Evolutionary conservation across 2,113 vertebrate species (phyloP).

Genomic region (Nothocercus nigrocapillus): DNA sequence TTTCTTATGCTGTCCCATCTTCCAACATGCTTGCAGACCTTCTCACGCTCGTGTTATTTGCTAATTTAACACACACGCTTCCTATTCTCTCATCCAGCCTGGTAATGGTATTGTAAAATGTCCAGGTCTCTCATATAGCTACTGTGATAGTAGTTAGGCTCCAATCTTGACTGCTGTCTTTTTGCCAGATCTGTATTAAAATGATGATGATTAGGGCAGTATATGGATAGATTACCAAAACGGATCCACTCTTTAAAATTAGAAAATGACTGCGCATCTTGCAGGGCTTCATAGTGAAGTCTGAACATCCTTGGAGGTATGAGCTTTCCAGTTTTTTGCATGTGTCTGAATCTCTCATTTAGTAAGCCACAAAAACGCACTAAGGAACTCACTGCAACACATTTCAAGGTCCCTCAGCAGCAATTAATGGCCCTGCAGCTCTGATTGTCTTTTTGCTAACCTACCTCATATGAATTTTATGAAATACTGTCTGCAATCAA

Average conservation of each 20-base stretch:
- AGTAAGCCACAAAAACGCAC: not conserved
- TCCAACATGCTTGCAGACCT: not conserved
- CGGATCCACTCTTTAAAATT: not conserved
- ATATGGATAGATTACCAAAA: not conserved
- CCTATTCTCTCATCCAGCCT: not conserved
- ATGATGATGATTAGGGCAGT: not conserved
- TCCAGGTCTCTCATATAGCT: not conserved
- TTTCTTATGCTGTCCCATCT: not conserved
- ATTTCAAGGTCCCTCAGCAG: not conserved
- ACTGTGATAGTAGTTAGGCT: not conserved
- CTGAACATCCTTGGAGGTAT: not conserved
- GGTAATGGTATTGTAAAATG: not conserved
- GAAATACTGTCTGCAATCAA: not conserved
- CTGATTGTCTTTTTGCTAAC: not conserved
- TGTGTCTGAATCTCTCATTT: not conserved
- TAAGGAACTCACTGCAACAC: not conserved
- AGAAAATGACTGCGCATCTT: not conserved
- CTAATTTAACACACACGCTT: not conserved
- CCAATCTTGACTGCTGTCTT: not conserved
- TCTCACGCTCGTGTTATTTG: not conserved
- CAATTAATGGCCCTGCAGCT: slow-evolving; percentile 10
- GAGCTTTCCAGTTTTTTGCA: not conserved
- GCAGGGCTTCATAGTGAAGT: not conserved
- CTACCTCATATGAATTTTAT: not conserved
- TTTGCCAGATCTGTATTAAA: not conserved